Base-by-base conservation (phyloP, 2,888 invertebrate genomes). In the Drosophila limbata region DNA sequence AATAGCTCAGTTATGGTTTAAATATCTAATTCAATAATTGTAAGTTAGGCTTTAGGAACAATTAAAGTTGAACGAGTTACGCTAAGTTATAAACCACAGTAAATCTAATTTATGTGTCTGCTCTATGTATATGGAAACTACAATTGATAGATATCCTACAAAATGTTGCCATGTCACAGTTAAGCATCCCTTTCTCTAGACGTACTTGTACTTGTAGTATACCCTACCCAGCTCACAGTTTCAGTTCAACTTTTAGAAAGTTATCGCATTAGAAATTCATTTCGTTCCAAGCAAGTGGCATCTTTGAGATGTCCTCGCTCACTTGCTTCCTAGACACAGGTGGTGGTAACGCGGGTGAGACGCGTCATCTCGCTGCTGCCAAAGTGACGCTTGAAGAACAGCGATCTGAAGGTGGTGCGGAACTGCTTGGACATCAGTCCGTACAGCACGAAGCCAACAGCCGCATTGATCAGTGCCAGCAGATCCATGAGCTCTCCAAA, bases 351-450 rank as follows among this genome's bases (percentile, higher is more conserved):
- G 1, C 92, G 84, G 15, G 93, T 92, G 31, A 91, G 79, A 3
- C 92, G 86, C 0, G 92, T 91, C 91, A 92, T 90, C 79, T 92
- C 92, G 10, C 89, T 81, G 76, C 89, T 88, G 62, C 90, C 89
- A 48, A 90, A 95, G 63, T 96, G 93, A 87, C 96, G 96, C 69
- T 96, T 93, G 88, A 97, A 94, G 92, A 98, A 98, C 21, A 93
- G 59, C 10, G 92, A 91, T 31, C 92, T 90, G 53, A 98, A 97
- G 1, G 96, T 96, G 79, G 95, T 95, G 15, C 98, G 94, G 92
- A 98, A 98, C 94, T 98, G 98, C 73, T 96, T 94, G 71, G 97
- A 98, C 98, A 98, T 98, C 57, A 96, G 94, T 90, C 98, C 98
- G 92, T 98, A 98, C 45, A 98, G 94, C 60, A 98, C 96, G 90